A percentile compares a stretch with the other conserved stretches of the same genome.
Evolutionary conservation across 30 jellyfish, hydroid and myxozoan genomes (phyloP).

Genomic region (Aurelia aurita): DNA sequence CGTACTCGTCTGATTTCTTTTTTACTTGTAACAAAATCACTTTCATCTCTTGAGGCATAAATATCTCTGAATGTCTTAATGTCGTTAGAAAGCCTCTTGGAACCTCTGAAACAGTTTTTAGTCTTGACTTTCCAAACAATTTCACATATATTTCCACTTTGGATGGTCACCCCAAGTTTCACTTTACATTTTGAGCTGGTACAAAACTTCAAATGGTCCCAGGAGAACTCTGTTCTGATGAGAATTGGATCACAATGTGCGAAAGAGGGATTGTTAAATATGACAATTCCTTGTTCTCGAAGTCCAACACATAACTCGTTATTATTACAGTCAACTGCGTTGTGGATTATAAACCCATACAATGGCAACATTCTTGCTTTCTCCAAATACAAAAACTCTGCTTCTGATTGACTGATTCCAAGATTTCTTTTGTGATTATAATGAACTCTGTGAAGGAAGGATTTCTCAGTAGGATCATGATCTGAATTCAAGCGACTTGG

Average conservation of each 20-base stretch:
- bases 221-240: conserved; percentile 36
- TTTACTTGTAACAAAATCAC: conserved; percentile 53
- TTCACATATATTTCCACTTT: conserved; percentile 39
- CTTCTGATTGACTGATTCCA: conserved; percentile 61
- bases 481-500: conserved; percentile 73
- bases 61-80: conserved; percentile 59
- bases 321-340: conserved; percentile 32
- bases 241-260: conserved; percentile 41
- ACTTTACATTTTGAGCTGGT: conserved; percentile 39
- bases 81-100: conserved; percentile 55
- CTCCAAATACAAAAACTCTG: conserved; percentile 26
- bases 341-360: conserved; percentile 56
- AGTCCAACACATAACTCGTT: conserved; percentile 51
- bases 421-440: conserved; percentile 29
- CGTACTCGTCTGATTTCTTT: conserved; percentile 42
- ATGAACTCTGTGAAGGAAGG: conserved; percentile 44
- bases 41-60: conserved; percentile 61
- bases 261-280: conserved; percentile 45
- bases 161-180: conserved; percentile 54
- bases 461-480: conserved; percentile 28
- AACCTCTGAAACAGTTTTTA: conserved; percentile 59
- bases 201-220: conserved; percentile 63
- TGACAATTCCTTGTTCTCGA: conserved; percentile 56
- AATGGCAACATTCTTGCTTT: conserved; percentile 44
- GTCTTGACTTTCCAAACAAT: conserved; percentile 48